A percentile compares a stretch with the other conserved stretches of the same genome.
phyloP scores from a whole-genome alignment of 92 coral and sea anemone species.

The Palythoa heliodiscus region DNA sequence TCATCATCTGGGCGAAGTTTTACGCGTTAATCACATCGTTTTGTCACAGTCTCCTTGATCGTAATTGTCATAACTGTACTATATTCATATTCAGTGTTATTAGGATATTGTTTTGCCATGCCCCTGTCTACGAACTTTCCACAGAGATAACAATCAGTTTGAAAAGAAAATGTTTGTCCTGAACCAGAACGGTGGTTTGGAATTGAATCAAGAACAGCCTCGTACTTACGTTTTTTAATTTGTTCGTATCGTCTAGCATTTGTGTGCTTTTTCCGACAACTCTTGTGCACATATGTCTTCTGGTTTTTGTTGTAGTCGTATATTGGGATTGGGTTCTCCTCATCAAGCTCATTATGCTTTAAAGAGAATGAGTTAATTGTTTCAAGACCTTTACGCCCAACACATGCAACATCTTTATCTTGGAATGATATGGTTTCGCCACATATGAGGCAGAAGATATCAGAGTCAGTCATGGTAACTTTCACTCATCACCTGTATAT shows the following conservation, averaged over 20 bases:
- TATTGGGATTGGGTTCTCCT: constrained; percentile 9
- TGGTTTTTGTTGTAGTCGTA: constrained; percentile 24
- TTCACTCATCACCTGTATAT: not conserved
- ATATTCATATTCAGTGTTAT: constrained; percentile 34
- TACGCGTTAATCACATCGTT: constrained; percentile 29
- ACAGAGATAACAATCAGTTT: constrained; percentile 46
- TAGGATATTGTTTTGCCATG: constrained; percentile 16
- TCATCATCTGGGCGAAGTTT: constrained; percentile 8
- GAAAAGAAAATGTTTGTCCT: constrained; percentile 28
- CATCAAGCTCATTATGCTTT: constrained; percentile 23
- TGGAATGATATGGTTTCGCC: not conserved
- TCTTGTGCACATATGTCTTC: constrained; percentile 32
- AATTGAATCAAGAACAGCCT: not conserved
- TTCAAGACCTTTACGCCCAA: constrained; percentile 2
- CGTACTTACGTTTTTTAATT: constrained; percentile 7
- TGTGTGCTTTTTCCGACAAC: constrained; percentile 39
- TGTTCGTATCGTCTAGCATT: constrained; percentile 39
- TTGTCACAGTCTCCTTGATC: constrained; percentile 12
- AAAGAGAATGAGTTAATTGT: constrained; percentile 2
- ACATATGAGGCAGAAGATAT: not conserved
- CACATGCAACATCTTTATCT: not conserved
- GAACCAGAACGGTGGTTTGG: not conserved
- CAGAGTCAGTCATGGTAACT: not conserved
- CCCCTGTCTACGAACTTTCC: constrained; percentile 34
- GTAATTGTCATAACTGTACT: constrained; percentile 37